Evolutionary conservation across 2,888 invertebrate species (phyloP).

Genomic region (Micoletzkya japonica): DNA sequence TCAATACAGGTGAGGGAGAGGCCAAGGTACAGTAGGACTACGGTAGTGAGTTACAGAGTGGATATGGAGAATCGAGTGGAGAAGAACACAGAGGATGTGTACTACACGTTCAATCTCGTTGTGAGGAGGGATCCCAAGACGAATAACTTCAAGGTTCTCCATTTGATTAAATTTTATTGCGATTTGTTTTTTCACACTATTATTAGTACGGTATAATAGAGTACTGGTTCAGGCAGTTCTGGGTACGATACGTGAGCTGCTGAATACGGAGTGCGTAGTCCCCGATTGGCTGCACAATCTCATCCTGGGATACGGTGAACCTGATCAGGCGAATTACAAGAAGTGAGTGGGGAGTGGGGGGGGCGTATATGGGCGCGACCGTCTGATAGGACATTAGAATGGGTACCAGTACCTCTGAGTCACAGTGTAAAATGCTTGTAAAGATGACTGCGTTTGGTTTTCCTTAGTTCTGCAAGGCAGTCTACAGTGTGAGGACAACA

Average conservation of each 20-base stretch:
- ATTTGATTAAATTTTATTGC: background rate
- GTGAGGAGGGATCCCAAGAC: constrained; percentile 98
- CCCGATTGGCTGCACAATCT: constrained; percentile 76
- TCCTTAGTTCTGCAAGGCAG: no score
- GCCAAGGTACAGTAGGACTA: background rate
- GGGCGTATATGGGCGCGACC: no score
- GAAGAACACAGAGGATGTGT: constrained; percentile 72
- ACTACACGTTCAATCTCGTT: constrained; percentile 90
- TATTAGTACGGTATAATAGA: background rate
- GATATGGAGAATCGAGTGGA: constrained; percentile 51
- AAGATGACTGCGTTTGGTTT: no score
- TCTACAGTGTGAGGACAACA: no score
- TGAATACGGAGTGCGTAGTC: constrained; percentile 98
- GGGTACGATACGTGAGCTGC: constrained; percentile 94
- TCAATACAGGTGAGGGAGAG: constrained; percentile 75
- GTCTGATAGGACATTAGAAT: no score
- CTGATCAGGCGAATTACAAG: constrained; percentile 92
- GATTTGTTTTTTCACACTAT: no score
- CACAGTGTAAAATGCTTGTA: no score
- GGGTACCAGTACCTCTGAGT: no score
- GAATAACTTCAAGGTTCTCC: constrained; percentile 86
- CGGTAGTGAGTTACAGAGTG: constrained; percentile 67
- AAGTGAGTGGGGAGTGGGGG: constrained; percentile 67
- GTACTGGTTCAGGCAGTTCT: constrained; percentile 76
- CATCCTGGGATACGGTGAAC: constrained; percentile 95